These are phyloP conservation scores for Synodontis membranacea DNA, from an alignment of 2,113 vertebrate genomes.

Conservation along the genomic window DNA sequence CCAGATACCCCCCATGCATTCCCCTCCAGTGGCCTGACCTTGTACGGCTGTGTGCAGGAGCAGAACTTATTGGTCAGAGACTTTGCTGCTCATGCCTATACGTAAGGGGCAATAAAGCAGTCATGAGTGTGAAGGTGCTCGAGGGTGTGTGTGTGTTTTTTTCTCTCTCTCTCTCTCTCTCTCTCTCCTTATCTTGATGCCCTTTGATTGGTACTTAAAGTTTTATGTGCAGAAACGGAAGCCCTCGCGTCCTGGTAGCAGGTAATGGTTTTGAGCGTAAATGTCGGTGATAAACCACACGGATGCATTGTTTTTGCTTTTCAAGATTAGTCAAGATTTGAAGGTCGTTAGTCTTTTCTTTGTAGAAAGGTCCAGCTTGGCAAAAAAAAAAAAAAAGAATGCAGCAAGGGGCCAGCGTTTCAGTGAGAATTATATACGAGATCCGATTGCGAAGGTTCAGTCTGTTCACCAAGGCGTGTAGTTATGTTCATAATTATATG, in stretches of 20 bases:
- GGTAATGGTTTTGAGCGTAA: background rate
- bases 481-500: slow-evolving; percentile 2
- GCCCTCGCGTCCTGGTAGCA: background rate
- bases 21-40: slow-evolving; percentile 31
- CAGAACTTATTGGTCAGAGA: background rate
- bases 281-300: background rate
- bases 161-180: background rate
- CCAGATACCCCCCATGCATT: slow-evolving; percentile 5
- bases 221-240: slow-evolving; percentile 13
- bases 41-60: slow-evolving; percentile 31
- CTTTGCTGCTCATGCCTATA: slow-evolving; percentile 3
- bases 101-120: slow-evolving; percentile 3
- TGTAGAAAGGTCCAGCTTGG: background rate
- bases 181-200: slow-evolving; percentile 21
- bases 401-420: background rate
- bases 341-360: slow-evolving; percentile 10
- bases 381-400: too few species aligned
- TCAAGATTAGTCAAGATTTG: background rate
- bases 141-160: background rate
- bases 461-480: background rate
- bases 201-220: slow-evolving; percentile 20
- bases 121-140: background rate
- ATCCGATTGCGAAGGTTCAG: background rate
- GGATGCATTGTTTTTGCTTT: background rate
- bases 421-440: background rate